Percentiles rank a stretch among this genome's conserved stretches.
phyloP scores from a whole-genome alignment of 2,888 invertebrate genomes.

The Oxyteleia sp. region DNA sequence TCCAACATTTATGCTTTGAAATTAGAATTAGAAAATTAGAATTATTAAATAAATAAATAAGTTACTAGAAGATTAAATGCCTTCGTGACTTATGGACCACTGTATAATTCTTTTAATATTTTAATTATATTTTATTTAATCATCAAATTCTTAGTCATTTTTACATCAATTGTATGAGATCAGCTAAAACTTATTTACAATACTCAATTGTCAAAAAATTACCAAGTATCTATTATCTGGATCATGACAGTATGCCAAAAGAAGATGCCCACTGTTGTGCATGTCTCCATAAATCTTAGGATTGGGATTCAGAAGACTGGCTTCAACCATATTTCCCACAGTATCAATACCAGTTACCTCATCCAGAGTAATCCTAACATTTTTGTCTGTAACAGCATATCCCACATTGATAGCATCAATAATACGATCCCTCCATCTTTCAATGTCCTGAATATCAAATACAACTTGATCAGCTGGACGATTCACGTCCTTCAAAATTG shows the following conservation, averaged over 20 bases:
- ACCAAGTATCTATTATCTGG: slow-evolving; percentile 93
- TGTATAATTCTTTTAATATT: too few species aligned
- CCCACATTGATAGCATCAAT: slow-evolving; percentile 91
- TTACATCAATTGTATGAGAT: too few species aligned
- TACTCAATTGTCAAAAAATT: too few species aligned
- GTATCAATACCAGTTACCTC: slow-evolving; percentile 92
- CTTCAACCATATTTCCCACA: slow-evolving; percentile 93
- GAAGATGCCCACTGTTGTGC: slow-evolving; percentile 94
- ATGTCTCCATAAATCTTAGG: slow-evolving; percentile 92
- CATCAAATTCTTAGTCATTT: too few species aligned
- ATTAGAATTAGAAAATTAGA: too few species aligned
- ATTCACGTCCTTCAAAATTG: slow-evolving; percentile 89
- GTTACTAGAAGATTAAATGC: too few species aligned
- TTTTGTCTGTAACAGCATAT: slow-evolving; percentile 89
- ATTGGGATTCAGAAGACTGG: slow-evolving; percentile 90
- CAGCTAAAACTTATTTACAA: too few species aligned
- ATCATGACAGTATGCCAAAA: slow-evolving; percentile 93
- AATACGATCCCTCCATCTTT: slow-evolving; percentile 93
- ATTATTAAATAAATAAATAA: too few species aligned
- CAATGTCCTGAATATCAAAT: slow-evolving; percentile 91
- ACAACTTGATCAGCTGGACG: slow-evolving; percentile 91
- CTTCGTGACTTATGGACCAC: too few species aligned
- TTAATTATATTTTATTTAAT: too few species aligned
- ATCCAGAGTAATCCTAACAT: slow-evolving; percentile 89
- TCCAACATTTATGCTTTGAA: too few species aligned